A percentile compares a stretch with the other conserved stretches of the same genome.
These are phyloP conservation scores for Chaenogobius annularis DNA, from an alignment of 2,113 vertebrate genomes.

Conservation along the genomic window DNA sequence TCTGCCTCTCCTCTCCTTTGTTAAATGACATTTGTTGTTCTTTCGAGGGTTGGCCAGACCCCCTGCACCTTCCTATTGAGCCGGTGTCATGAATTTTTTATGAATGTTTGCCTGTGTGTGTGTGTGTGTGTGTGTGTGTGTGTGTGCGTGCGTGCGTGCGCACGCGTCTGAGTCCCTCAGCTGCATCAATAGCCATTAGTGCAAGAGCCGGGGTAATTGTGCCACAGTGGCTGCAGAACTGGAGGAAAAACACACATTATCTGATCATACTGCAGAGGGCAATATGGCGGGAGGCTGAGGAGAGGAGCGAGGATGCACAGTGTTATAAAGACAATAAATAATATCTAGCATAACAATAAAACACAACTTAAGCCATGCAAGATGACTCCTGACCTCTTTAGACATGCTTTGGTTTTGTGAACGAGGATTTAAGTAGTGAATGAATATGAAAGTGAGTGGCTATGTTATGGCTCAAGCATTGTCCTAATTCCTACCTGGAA, in stretches of 20 bases:
- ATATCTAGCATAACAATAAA: not conserved
- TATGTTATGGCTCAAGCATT: too few species aligned
- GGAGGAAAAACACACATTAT: constrained; percentile 55
- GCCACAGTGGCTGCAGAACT: constrained; percentile 68
- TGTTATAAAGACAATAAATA: not conserved
- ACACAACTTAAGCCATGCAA: too few species aligned
- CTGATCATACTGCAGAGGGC: constrained; percentile 71
- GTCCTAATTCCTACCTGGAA: too few species aligned
- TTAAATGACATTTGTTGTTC: constrained; percentile 68
- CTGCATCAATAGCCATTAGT: constrained; percentile 78
- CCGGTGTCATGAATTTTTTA: constrained; percentile 74
- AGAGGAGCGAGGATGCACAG: not conserved
- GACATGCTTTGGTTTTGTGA: not conserved
- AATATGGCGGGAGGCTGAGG: constrained; percentile 55
- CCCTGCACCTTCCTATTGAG: constrained; percentile 62
- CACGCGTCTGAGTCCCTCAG: constrained; percentile 45
- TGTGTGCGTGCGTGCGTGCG: constrained; percentile 29
- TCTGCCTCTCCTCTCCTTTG: constrained; percentile 40
- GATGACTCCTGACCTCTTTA: not conserved
- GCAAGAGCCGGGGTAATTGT: constrained; percentile 72
- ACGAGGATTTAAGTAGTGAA: not conserved
- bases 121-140: constrained; percentile 26
- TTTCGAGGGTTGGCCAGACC: constrained; percentile 51
- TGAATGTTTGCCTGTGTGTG: constrained; percentile 65
- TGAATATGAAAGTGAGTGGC: too few species aligned